A percentile compares a stretch with the other conserved stretches of the same genome.
These are phyloP conservation scores for Myotis brandtii DNA, from an alignment of 2,113 vertebrate species.

Conservation along the genomic window DNA sequence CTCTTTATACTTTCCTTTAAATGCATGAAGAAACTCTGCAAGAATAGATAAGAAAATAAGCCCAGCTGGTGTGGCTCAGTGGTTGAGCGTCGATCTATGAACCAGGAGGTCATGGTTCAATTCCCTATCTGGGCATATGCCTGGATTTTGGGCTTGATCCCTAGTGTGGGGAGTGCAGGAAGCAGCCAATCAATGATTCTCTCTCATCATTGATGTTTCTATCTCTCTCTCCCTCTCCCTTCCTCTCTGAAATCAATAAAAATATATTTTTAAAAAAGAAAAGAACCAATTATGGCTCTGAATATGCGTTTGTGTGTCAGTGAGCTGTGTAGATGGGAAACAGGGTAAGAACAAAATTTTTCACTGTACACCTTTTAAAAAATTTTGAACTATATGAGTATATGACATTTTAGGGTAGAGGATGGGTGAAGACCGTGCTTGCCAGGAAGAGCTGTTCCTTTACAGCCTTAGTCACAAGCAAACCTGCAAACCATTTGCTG, in stretches of 20 bases:
- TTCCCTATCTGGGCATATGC: no score
- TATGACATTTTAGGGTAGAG: background rate
- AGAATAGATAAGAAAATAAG: conserved; percentile 12
- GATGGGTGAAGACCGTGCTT: background rate
- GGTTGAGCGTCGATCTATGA: no score
- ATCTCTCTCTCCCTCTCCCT: no score
- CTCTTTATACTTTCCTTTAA: background rate
- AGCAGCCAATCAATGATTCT: no score
- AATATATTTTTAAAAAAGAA: no score
- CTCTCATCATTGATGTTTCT: no score
- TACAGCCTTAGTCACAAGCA: background rate
- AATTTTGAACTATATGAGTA: background rate
- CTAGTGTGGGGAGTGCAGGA: no score
- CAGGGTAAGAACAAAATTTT: background rate
- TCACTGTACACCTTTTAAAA: background rate
- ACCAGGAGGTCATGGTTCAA: no score
- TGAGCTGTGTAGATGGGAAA: background rate
- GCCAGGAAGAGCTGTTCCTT: background rate
- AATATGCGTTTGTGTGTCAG: background rate
- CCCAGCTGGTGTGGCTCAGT: no score
- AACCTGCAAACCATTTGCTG: background rate
- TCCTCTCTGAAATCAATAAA: no score
- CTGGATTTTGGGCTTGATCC: no score
- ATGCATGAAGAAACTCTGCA: background rate
- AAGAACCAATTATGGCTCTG: background rate